Percentiles rank a stretch among this genome's conserved stretches.
These are phyloP conservation scores for Arctopsyche grandis DNA, from an alignment of 1,140 invertebrate species.

Conservation along the genomic window DNA sequence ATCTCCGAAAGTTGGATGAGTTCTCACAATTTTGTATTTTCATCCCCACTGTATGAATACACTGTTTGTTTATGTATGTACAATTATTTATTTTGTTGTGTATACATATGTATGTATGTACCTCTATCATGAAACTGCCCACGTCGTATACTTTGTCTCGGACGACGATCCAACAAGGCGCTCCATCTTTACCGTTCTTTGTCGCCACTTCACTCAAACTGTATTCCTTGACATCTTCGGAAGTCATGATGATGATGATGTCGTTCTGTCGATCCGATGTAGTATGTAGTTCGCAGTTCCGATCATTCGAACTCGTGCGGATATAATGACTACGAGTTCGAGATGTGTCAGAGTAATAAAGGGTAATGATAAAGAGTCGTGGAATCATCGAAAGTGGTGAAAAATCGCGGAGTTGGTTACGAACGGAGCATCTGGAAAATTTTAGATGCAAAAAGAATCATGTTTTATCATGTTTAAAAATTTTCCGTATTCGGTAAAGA, in stretches of 20 bases:
- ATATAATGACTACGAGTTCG: background rate
- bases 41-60: no score
- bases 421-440: no score
- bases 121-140: slow-evolving; percentile 69
- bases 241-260: background rate
- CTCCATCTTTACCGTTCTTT: slow-evolving; percentile 66
- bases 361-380: background rate
- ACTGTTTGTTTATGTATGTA: no score
- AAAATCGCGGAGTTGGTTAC: no score
- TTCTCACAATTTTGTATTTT: no score
- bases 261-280: no score
- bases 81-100: no score
- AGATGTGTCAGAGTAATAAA: background rate
- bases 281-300: background rate
- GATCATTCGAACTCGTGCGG: background rate
- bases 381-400: background rate
- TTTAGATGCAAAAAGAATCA: no score
- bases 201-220: slow-evolving; percentile 67
- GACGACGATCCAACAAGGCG: slow-evolving; percentile 71
- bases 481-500: no score
- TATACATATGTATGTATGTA: slow-evolving; percentile 50
- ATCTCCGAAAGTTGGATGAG: no score
- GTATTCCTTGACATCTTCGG: slow-evolving; percentile 56
- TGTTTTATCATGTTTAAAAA: no score
- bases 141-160: slow-evolving; percentile 74